Percentiles rank a stretch among this genome's conserved stretches.
Conservation (phyloP, 2,797 vertebrate species). For the Philypnodon macrostomus region DNA sequence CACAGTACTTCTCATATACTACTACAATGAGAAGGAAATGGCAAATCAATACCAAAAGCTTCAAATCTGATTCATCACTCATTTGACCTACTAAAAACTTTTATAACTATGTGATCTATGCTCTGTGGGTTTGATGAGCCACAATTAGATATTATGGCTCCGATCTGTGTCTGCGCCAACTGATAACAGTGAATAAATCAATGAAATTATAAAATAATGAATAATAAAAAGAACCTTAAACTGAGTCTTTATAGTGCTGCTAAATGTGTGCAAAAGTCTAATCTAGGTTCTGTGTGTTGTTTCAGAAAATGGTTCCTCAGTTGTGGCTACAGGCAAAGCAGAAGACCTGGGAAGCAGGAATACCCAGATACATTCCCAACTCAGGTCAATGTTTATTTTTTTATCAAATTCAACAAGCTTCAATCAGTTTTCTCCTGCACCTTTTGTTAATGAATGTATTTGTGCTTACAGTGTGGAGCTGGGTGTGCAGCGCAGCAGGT, state of each 20-base stretch:
- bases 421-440: neutral
- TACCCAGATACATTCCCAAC: constrained; percentile 74
- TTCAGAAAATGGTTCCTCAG: constrained; percentile 65
- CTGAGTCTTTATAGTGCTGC: too few species aligned
- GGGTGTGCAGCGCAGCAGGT: constrained; percentile 74
- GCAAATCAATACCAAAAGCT: neutral
- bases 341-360: constrained; percentile 71
- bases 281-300: constrained; percentile 1
- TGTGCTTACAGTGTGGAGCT: constrained; percentile 74
- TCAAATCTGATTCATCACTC: neutral
- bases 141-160: constrained; percentile 3
- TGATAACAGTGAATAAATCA: neutral
- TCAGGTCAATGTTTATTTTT: constrained; percentile 61
- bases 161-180: neutral
- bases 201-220: neutral
- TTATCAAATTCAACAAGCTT: too few species aligned
- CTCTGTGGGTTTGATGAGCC: neutral
- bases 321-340: constrained; percentile 78
- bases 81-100: neutral
- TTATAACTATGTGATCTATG: constrained; percentile 17
- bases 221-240: too few species aligned
- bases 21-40: too few species aligned
- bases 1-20: too few species aligned
- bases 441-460: neutral
- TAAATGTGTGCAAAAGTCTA: too few species aligned